phyloP scores from a whole-genome alignment of 64 coral and sea anemone genomes.

The Montipora efflorescens region DNA sequence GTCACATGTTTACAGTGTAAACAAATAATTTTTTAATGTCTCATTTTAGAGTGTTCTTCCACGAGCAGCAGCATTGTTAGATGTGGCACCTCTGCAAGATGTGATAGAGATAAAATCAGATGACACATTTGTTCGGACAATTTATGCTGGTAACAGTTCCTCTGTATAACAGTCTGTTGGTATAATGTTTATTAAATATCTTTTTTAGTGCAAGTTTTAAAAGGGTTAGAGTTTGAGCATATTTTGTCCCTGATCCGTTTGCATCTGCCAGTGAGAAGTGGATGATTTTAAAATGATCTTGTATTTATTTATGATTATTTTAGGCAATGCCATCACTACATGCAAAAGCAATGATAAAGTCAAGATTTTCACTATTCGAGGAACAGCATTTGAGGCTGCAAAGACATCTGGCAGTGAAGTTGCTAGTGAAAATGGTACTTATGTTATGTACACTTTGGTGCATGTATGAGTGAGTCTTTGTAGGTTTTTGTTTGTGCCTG shows the following conservation, averaged over 20 bases:
- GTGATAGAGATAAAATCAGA: slow-evolving; percentile 94
- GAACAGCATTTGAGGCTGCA: slow-evolving; percentile 95
- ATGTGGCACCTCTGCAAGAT: slow-evolving; percentile 97
- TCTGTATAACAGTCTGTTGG: background rate
- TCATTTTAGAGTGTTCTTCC: slow-evolving; percentile 82
- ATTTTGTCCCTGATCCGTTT: no score
- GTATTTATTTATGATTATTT: no score
- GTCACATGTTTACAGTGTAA: no score
- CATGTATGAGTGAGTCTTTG: no score
- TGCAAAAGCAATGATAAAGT: slow-evolving; percentile 91
- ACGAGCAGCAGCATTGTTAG: slow-evolving; percentile 91
- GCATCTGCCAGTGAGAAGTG: no score
- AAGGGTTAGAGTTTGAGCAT: no score
- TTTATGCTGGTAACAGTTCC: slow-evolving; percentile 87
- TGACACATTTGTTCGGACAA: slow-evolving; percentile 97
- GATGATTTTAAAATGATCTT: no score
- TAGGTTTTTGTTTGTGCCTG: no score
- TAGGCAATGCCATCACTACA: slow-evolving; percentile 96
- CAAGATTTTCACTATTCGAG: slow-evolving; percentile 94
- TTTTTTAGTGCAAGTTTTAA: background rate
- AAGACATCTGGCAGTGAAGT: slow-evolving; percentile 76
- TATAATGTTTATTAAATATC: background rate
- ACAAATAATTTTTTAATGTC: background rate
- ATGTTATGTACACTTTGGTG: background rate
- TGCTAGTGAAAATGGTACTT: slow-evolving; percentile 75